Conservation (phyloP, 2,797 vertebrate species). For the Phylloscopus collybita region DNA sequence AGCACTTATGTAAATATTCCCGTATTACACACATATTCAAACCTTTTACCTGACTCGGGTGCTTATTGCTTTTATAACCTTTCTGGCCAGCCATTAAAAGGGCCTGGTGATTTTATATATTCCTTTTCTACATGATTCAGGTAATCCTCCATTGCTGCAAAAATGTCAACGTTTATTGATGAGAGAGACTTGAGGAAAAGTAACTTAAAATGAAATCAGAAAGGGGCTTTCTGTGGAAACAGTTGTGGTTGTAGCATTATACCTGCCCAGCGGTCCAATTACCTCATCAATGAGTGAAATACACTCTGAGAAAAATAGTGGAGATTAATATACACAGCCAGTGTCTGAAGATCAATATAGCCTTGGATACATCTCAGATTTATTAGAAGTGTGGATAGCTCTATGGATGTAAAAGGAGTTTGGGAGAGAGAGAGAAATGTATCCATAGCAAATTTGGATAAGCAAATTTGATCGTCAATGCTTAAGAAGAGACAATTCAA, state of each 20-base stretch:
- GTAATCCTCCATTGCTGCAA: neutral
- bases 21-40: neutral
- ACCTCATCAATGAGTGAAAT: conserved; percentile 33
- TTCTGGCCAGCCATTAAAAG: neutral
- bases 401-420: neutral
- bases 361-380: conserved; percentile 2
- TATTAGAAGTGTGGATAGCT: neutral
- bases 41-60: neutral
- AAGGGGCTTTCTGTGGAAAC: conserved; percentile 1
- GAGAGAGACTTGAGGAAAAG: neutral
- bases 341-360: conserved; percentile 28
- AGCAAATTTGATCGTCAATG: neutral
- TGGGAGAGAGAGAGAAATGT: neutral
- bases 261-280: neutral
- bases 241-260: neutral
- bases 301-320: conserved; percentile 3
- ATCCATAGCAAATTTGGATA: neutral
- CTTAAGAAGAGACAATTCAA: neutral
- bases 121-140: neutral
- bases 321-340: neutral
- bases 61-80: neutral
- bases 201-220: conserved; percentile 17
- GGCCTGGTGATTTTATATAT: neutral
- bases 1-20: neutral
- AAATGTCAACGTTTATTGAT: neutral